These are phyloP conservation scores for Mesembrinibis cayennensis DNA, from an alignment of 2,113 vertebrate genomes.

Conservation along the genomic window DNA sequence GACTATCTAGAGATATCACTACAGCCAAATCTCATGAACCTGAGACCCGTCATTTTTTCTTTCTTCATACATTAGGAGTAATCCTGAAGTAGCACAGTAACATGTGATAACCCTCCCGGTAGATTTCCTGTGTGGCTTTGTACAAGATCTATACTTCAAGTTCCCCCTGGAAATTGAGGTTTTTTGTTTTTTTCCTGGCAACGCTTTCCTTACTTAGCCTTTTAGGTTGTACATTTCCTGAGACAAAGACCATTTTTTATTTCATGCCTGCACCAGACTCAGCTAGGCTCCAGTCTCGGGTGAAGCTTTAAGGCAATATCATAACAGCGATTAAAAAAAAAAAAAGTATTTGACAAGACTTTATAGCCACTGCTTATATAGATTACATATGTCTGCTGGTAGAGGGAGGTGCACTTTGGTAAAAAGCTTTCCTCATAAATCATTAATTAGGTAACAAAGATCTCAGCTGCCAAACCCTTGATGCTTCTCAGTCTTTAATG, in stretches of 20 bases:
- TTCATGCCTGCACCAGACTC: background rate
- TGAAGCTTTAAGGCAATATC: background rate
- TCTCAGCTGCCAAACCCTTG: background rate
- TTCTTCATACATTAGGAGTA: background rate
- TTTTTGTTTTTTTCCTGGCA: slow-evolving; percentile 12
- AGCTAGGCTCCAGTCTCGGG: background rate
- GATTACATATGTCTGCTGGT: background rate
- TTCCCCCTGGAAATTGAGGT: background rate
- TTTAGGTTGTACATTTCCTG: background rate
- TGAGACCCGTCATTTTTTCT: background rate
- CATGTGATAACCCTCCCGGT: background rate
- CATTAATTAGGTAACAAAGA: slow-evolving; percentile 29
- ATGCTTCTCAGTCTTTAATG: background rate
- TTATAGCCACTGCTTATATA: background rate
- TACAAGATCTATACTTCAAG: background rate
- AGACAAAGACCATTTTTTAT: background rate
- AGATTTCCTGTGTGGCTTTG: background rate
- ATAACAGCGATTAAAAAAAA: background rate
- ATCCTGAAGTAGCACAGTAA: background rate
- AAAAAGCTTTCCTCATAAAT: slow-evolving; percentile 48
- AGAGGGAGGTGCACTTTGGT: background rate
- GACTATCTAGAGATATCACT: background rate
- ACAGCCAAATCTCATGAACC: background rate
- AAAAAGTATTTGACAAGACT: background rate
- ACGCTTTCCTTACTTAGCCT: background rate